phyloP scores from a whole-genome alignment of 53 echinoderm and acorn worm genomes.

The Hippasteria phrygiana region DNA sequence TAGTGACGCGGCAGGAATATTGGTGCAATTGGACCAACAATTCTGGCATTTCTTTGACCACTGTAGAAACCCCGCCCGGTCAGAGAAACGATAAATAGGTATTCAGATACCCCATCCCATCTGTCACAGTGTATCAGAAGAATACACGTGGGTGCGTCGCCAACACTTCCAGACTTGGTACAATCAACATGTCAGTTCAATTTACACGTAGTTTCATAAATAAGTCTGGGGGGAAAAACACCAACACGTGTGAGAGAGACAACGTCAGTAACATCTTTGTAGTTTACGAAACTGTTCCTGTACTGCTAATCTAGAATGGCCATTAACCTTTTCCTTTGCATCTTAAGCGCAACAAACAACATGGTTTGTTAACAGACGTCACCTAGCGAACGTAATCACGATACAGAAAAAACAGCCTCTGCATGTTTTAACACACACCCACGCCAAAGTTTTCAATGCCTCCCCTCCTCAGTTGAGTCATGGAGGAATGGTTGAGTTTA shows the following conservation, averaged over 20 bases:
- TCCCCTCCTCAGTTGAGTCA: neutral
- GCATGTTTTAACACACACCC: slow-evolving; percentile 23
- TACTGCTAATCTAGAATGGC: neutral
- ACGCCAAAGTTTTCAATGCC: neutral
- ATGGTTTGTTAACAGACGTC: slow-evolving; percentile 2
- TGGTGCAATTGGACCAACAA: too few species aligned
- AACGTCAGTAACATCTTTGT: neutral
- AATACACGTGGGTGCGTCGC: too few species aligned
- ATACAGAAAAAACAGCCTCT: neutral
- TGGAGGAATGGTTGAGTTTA: too few species aligned
- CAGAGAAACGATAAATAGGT: too few species aligned
- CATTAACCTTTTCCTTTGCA: slow-evolving; percentile 29
- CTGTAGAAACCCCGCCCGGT: too few species aligned
- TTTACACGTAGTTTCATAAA: neutral
- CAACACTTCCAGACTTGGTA: neutral
- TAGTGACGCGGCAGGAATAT: too few species aligned
- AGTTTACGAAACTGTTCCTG: neutral
- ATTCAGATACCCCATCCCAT: too few species aligned
- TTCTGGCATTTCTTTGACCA: too few species aligned
- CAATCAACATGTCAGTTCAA: neutral
- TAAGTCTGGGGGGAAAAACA: neutral
- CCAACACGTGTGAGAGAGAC: neutral
- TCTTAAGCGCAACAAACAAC: slow-evolving; percentile 1
- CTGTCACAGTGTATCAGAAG: too few species aligned
- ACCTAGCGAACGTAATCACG: neutral